These are phyloP conservation scores for Luperina nickerlii DNA, from an alignment of 2,888 invertebrate genomes.

Conservation along the genomic window DNA sequence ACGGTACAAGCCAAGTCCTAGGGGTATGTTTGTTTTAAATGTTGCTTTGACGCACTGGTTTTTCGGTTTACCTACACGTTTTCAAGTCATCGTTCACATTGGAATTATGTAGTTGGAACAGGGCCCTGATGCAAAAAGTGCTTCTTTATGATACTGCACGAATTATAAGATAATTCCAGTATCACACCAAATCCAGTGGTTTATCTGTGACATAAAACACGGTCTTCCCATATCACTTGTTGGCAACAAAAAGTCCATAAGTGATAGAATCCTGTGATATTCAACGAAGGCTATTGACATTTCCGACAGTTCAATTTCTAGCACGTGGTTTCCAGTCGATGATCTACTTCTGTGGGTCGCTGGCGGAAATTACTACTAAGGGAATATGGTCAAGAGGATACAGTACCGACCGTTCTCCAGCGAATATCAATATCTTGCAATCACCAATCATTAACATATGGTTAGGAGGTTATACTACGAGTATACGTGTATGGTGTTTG, in stretches of 20 bases:
- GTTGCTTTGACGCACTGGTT: not conserved
- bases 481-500: not conserved
- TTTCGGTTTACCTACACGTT: not conserved
- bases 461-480: not conserved
- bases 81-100: not conserved
- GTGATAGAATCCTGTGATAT: not conserved
- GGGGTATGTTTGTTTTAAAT: conserved; percentile 45
- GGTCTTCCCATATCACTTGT: not conserved
- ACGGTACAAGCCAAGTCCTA: conserved; percentile 11
- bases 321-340: not conserved
- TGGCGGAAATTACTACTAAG: not conserved
- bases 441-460: not conserved
- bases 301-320: not conserved
- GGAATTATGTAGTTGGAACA: not conserved
- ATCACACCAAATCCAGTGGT: not conserved
- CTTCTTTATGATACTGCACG: not conserved
- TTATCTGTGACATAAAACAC: not conserved
- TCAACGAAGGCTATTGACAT: not conserved
- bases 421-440: not conserved
- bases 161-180: not conserved
- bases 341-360: not conserved
- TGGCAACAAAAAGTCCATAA: not conserved
- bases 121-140: not conserved
- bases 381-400: not conserved
- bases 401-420: not conserved